A percentile compares a stretch with the other conserved stretches of the same genome.
Conservation (phyloP, 2,888 invertebrate species). For the Pristionchus mayeri region DNA sequence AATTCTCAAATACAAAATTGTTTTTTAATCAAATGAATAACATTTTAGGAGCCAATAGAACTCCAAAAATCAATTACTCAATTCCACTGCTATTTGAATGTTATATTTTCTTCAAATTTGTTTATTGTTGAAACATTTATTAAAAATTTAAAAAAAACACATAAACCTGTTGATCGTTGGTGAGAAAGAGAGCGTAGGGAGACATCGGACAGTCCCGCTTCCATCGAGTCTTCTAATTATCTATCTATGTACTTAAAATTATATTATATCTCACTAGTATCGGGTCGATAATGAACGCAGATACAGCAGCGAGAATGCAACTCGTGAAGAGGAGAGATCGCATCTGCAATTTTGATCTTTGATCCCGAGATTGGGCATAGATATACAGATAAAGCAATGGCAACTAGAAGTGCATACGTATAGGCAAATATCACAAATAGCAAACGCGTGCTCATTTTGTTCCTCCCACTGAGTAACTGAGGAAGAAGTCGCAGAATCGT, state of each 20-base stretch:
- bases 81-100: background rate
- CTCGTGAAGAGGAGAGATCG: background rate
- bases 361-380: too few relatives aligned
- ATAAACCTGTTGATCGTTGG: slow-evolving; percentile 51
- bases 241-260: background rate
- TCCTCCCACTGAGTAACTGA: too few relatives aligned
- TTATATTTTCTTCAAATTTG: background rate
- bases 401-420: too few relatives aligned
- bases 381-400: too few relatives aligned
- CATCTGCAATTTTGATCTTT: too few relatives aligned
- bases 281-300: slow-evolving; percentile 29
- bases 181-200: slow-evolving; percentile 51
- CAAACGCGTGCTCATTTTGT: too few relatives aligned
- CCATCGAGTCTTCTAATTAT: background rate
- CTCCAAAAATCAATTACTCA: background rate
- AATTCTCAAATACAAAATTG: background rate
- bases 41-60: background rate
- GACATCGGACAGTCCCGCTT: slow-evolving; percentile 51
- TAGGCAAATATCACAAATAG: too few relatives aligned
- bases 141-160: background rate
- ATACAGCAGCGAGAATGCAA: background rate
- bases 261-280: background rate
- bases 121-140: background rate
- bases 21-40: background rate
- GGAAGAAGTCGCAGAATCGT: too few relatives aligned